These are phyloP conservation scores for Plebejus argus DNA, from an alignment of 2,888 invertebrate species.

Conservation along the genomic window DNA sequence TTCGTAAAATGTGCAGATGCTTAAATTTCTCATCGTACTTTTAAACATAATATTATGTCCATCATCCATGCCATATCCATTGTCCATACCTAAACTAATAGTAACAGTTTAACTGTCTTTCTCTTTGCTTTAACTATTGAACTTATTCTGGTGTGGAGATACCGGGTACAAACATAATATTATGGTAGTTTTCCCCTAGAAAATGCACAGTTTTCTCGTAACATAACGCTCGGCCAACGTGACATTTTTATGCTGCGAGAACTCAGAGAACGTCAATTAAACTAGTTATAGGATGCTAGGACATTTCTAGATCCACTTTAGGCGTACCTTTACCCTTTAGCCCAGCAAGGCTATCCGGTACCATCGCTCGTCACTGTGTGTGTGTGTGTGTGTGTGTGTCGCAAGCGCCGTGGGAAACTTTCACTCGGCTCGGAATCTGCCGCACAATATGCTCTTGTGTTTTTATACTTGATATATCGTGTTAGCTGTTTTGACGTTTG, in stretches of 20 bases:
- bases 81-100: too few relatives aligned
- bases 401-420: constrained; percentile 16
- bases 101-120: too few relatives aligned
- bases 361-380: neutral
- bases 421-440: constrained; percentile 12
- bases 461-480: constrained; percentile 8
- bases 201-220: too few relatives aligned
- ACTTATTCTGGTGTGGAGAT: too few relatives aligned
- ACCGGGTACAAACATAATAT: too few relatives aligned
- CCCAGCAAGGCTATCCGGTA: neutral
- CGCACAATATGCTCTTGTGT: constrained; percentile 13
- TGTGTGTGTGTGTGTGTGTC: constrained; percentile 7
- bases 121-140: too few relatives aligned
- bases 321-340: neutral
- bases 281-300: neutral
- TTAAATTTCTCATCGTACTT: neutral
- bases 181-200: too few relatives aligned
- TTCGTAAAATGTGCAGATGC: neutral
- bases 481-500: constrained; percentile 11
- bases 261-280: neutral
- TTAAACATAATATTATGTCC: too few relatives aligned
- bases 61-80: too few relatives aligned
- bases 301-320: neutral
- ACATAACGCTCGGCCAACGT: too few relatives aligned
- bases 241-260: too few relatives aligned